phyloP scores from a whole-genome alignment of 1,140 invertebrate genomes.

The Meloidogyne hapla region DNA sequence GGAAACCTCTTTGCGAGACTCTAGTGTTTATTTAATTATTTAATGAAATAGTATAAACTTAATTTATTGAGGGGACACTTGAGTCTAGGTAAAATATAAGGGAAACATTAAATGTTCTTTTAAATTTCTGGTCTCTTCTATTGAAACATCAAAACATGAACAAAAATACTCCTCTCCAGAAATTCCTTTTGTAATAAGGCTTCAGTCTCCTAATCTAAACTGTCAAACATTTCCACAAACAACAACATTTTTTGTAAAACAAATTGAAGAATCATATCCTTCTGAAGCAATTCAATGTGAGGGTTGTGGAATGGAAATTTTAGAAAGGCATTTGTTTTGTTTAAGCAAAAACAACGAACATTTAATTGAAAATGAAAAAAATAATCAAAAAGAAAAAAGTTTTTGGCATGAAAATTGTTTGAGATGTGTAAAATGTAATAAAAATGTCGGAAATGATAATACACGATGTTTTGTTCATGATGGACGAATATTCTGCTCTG shows the following conservation, averaged over 20 bases:
- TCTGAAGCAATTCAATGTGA: background rate
- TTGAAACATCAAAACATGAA: background rate
- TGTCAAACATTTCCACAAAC: background rate
- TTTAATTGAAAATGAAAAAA: background rate
- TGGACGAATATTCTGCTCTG: constrained; percentile 21
- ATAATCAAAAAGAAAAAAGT: background rate
- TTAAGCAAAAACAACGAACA: background rate
- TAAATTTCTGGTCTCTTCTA: background rate
- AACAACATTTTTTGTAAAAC: background rate
- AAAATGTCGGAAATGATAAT: background rate
- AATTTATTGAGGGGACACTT: too few relatives aligned
- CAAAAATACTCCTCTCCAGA: background rate
- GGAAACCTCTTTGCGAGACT: too few relatives aligned
- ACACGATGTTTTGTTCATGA: constrained; percentile 23
- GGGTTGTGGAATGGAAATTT: constrained; percentile 13
- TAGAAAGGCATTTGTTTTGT: constrained; percentile 16
- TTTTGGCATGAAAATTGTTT: constrained; percentile 30
- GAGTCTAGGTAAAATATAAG: too few relatives aligned
- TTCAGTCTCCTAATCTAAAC: background rate
- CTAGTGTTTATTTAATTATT: too few relatives aligned
- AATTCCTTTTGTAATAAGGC: background rate
- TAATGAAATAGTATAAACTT: too few relatives aligned
- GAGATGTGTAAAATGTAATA: constrained; percentile 14
- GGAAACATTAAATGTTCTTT: too few relatives aligned
- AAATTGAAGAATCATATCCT: background rate